Evolutionary conservation across 1,140 invertebrate genomes (phyloP).

Genomic region (Teleopsis dalmanni): DNA sequence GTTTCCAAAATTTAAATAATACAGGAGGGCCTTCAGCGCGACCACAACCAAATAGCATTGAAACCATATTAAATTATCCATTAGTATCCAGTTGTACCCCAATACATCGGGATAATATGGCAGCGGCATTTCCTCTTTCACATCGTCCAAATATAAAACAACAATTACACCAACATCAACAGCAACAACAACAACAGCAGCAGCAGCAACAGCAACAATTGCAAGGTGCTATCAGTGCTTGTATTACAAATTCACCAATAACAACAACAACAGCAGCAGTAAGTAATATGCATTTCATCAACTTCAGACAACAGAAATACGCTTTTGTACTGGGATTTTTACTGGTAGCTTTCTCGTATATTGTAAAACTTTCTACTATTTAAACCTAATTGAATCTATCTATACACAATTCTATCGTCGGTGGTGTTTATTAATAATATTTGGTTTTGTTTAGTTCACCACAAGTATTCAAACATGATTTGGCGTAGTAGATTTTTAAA

Average conservation of each 20-base stretch:
- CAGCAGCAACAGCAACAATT: conserved; percentile 18
- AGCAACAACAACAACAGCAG: conserved; percentile 16
- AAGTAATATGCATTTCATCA: background rate
- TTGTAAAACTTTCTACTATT: too few species aligned
- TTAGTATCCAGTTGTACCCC: conserved; percentile 41
- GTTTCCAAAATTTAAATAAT: conserved; percentile 30
- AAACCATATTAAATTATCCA: conserved; percentile 42
- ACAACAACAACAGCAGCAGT: conserved; percentile 6
- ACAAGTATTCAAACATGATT: too few species aligned
- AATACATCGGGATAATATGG: conserved; percentile 38
- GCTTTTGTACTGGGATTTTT: too few species aligned
- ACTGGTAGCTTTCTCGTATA: too few species aligned
- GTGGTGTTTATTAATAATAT: too few species aligned
- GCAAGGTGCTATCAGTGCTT: conserved; percentile 3
- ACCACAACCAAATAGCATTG: conserved; percentile 41
- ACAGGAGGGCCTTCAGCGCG: background rate
- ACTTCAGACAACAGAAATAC: too few species aligned
- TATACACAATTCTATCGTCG: too few species aligned
- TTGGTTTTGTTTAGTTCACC: too few species aligned
- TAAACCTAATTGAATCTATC: too few species aligned
- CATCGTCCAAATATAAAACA: conserved; percentile 51
- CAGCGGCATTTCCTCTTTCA: conserved; percentile 39
- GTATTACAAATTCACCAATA: background rate
- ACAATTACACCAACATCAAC: conserved; percentile 45
- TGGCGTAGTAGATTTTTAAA: too few species aligned